Evolutionary conservation across 2,113 vertebrate species (phyloP).

Genomic region (Puma concolor): DNA sequence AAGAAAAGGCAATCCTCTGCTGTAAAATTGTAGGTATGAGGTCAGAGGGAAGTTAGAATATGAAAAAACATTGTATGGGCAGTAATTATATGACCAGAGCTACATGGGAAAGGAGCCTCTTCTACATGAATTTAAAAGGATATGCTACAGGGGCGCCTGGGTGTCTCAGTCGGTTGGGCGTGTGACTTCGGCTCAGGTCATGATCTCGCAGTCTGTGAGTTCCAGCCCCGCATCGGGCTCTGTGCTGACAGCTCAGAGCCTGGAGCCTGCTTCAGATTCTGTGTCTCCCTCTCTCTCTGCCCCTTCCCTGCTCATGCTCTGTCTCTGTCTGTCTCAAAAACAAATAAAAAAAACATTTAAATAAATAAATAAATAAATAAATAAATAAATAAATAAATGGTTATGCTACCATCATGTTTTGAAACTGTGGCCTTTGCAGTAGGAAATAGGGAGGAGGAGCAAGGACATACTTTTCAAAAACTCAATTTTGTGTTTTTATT

Average conservation of each 20-base stretch:
- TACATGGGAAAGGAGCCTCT: background rate
- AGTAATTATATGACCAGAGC: background rate
- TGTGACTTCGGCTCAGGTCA: too few relatives aligned
- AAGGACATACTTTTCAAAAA: background rate
- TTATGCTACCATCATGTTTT: background rate
- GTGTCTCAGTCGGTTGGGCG: too few relatives aligned
- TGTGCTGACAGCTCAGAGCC: too few relatives aligned
- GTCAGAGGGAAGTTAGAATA: background rate
- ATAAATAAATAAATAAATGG: background rate
- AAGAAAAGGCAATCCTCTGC: background rate
- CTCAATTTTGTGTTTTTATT: background rate
- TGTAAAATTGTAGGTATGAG: background rate
- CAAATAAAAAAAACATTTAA: too few relatives aligned
- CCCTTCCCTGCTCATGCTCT: too few relatives aligned
- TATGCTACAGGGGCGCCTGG: background rate
- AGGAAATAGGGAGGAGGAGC: background rate
- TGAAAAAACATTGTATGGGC: background rate
- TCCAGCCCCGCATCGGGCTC: too few relatives aligned
- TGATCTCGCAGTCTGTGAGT: too few relatives aligned
- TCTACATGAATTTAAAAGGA: background rate
- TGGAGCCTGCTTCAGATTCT: too few relatives aligned
- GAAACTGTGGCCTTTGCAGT: background rate
- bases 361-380: background rate
- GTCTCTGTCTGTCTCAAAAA: too few relatives aligned
- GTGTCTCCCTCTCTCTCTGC: too few relatives aligned